Conservation (phyloP, 1,140 invertebrate species). For the Spodoptera litura region DNA sequence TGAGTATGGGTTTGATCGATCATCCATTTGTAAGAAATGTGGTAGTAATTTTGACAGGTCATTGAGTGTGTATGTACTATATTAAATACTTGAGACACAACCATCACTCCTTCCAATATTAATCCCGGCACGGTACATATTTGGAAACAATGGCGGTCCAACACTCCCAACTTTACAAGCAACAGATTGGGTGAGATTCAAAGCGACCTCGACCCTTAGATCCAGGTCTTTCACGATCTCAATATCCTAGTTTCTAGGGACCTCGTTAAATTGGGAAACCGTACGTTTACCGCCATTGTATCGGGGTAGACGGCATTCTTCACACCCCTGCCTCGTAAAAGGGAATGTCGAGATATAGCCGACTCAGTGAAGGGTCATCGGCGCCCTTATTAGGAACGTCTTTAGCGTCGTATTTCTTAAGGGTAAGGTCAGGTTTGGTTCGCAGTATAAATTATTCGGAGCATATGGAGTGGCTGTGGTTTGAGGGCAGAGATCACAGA, state of each 20-base stretch:
- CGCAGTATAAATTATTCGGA: slow-evolving; percentile 48
- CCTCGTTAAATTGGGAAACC: slow-evolving; percentile 54
- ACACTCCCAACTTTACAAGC: not conserved
- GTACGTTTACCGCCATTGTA: slow-evolving; percentile 60
- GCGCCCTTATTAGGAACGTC: slow-evolving; percentile 55
- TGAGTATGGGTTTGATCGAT: too few species aligned
- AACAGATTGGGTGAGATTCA: slow-evolving; percentile 38
- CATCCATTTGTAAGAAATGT: too few species aligned
- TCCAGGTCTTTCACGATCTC: slow-evolving; percentile 46
- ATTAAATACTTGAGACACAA: not conserved
- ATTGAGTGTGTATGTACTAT: not conserved
- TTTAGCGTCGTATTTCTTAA: slow-evolving; percentile 48
- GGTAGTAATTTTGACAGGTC: not conserved
- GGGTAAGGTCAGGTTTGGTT: slow-evolving; percentile 50
- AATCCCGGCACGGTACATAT: slow-evolving; percentile 10
- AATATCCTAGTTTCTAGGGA: slow-evolving; percentile 39
- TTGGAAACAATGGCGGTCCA: slow-evolving; percentile 28
- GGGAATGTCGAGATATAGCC: slow-evolving; percentile 59
- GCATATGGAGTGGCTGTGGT: slow-evolving; percentile 39
- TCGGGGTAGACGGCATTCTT: slow-evolving; percentile 64
- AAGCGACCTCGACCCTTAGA: slow-evolving; percentile 33
- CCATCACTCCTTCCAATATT: slow-evolving; percentile 6
- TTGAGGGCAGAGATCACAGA: slow-evolving; percentile 39
- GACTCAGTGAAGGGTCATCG: slow-evolving; percentile 65
- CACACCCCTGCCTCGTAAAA: slow-evolving; percentile 62